Base-by-base conservation (phyloP, 2,888 invertebrate species). In the Lithophane ornitopus region DNA sequence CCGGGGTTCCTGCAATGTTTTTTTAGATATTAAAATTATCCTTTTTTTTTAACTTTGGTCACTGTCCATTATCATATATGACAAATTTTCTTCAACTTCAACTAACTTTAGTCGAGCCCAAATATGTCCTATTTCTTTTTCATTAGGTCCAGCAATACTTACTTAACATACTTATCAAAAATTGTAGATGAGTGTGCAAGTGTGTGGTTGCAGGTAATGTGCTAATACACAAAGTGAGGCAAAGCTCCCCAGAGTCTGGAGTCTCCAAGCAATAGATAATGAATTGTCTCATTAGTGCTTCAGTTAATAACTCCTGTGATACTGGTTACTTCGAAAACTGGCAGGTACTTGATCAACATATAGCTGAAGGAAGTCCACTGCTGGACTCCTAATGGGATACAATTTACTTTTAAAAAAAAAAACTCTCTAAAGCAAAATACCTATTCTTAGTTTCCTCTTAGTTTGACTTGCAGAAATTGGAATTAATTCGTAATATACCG, bases 1-100 rank as follows among this genome's bases (percentile, higher is more conserved):
- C 96, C 87, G 96, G 95, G 46, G 96, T 95, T 22, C 94, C 96
- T 96, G 52, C 11, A 88, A 88, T 46, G 0, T 59, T 28, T n/a
- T 2, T 0, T 28, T 28, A 46, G 6, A 71, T 71, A 19, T 26
- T 22, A 8, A 22, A 70, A 34, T 46, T 3, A 16, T 34, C 4
- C 34, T 39, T n/a, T 39, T 65, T 34, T 34, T 34, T 34, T 46
- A 3, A 16, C 11, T 19, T 44, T 65, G 12, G 11, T 26, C 44
- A 11, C n/a, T n/a, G 6, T n/a, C 16, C 2, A 49, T 14, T 66
- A 22, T 46, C 19, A 34, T n/a, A 3, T 34, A 52, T 16, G 9
- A 34, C 34, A 34, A 49, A 2, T 22, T 34, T 28, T 66, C 46
- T 65, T 70, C 19, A 70, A 34, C 11, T 1, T 39, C n/a, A 26